Evolutionary conservation across 2,113 vertebrate species (phyloP).

Genomic region (Cromileptes altivelis): DNA sequence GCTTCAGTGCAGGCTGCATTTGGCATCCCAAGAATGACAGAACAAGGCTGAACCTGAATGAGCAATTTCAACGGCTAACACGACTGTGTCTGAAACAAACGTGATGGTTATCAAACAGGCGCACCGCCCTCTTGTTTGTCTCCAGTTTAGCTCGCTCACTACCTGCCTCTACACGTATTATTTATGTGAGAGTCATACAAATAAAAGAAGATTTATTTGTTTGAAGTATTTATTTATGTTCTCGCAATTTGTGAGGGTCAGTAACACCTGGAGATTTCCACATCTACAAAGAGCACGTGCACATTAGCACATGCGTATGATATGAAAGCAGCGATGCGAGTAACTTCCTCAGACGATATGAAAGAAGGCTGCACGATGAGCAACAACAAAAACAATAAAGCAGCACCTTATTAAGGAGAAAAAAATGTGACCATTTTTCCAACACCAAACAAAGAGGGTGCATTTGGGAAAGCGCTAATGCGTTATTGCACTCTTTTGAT

Average conservation of each 20-base stretch:
- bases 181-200: slow-evolving; percentile 11
- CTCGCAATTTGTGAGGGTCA: not conserved
- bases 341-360: not conserved
- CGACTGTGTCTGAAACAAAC: slow-evolving; percentile 8
- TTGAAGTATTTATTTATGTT: slow-evolving; percentile 16
- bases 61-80: slow-evolving; percentile 19
- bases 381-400: slow-evolving; percentile 8
- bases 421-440: not conserved
- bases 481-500: slow-evolving; percentile 40
- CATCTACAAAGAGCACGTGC: not conserved
- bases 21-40: slow-evolving; percentile 41
- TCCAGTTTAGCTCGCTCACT: not conserved
- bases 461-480: slow-evolving; percentile 44
- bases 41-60: slow-evolving; percentile 35
- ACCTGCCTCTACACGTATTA: not conserved
- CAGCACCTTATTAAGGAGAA: not conserved
- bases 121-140: not conserved
- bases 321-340: not conserved
- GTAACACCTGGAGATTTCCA: not conserved
- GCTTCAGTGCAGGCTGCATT: slow-evolving; percentile 27
- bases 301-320: not conserved
- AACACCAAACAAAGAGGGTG: not conserved
- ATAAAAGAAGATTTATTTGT: not conserved
- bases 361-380: not conserved
- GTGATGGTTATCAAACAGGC: not conserved